Conservation (phyloP, 2,797 vertebrate species). For the Brachymystax lenok region DNA sequence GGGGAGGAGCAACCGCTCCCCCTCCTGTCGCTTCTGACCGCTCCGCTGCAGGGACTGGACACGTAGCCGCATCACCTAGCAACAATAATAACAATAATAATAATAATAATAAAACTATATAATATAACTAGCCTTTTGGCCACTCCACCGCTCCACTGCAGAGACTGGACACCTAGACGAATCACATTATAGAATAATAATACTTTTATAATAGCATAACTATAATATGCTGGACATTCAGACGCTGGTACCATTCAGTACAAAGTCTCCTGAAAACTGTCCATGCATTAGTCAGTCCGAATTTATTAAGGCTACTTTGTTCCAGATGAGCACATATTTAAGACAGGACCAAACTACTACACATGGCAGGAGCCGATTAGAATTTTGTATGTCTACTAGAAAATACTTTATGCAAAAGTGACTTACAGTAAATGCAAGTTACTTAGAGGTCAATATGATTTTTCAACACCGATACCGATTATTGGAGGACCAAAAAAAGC, state of each 20-base stretch:
- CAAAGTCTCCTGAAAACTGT: neutral
- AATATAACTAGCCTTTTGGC: neutral
- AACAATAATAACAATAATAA: neutral
- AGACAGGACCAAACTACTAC: too few relatives aligned
- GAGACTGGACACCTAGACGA: too few relatives aligned
- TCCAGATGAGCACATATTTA: too few relatives aligned
- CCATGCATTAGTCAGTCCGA: too few relatives aligned
- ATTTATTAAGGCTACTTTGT: too few relatives aligned
- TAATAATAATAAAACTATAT: neutral
- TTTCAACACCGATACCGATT: too few relatives aligned
- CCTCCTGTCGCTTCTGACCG: slow-evolving; percentile 84
- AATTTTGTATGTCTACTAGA: too few relatives aligned
- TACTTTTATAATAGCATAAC: neutral
- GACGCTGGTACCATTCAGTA: neutral
- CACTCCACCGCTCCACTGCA: too few relatives aligned
- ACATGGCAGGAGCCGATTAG: too few relatives aligned
- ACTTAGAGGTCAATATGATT: neutral
- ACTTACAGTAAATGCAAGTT: neutral
- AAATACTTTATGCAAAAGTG: too few relatives aligned
- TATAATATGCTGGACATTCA: neutral
- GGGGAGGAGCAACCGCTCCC: slow-evolving; percentile 86
- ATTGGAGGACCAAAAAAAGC: too few relatives aligned
- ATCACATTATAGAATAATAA: too few relatives aligned
- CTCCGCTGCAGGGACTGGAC: slow-evolving; percentile 83
- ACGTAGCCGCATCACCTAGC: slow-evolving; percentile 83